Evolutionary conservation across 2,113 vertebrate species (phyloP).

Genomic region (Piaya cayana): DNA sequence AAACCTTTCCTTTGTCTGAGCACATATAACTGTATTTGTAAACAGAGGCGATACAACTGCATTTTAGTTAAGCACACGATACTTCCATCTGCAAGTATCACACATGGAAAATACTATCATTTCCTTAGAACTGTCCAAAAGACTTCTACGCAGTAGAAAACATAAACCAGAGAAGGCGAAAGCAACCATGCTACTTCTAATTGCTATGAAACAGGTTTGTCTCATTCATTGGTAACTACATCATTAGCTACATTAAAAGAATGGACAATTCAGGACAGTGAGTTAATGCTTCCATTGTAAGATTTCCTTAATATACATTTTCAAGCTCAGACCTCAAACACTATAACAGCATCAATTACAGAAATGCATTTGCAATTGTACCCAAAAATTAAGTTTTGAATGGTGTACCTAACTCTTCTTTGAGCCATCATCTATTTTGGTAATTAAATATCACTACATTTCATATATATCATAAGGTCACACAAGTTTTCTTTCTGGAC

Average conservation of each 20-base stretch:
- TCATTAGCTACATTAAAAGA: neutral
- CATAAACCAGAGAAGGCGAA: neutral
- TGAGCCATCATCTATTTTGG: neutral
- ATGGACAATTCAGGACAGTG: neutral
- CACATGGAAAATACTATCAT: neutral
- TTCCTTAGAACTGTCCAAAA: neutral
- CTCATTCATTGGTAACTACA: neutral
- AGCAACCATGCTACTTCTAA: neutral
- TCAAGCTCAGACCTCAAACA: neutral
- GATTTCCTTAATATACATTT: neutral
- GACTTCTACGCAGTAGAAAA: neutral
- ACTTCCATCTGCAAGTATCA: neutral
- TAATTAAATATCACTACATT: neutral
- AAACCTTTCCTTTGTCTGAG: neutral
- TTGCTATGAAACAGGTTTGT: neutral
- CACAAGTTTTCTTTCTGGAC: neutral
- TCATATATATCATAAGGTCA: neutral
- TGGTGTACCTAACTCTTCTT: neutral
- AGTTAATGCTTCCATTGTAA: conserved; percentile 2
- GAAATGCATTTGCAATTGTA: neutral
- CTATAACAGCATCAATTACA: neutral
- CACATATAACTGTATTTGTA: neutral
- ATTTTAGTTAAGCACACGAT: neutral
- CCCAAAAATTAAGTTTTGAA: neutral
- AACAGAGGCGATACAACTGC: neutral